Conservation (phyloP, 2,888 invertebrate species). For the Drosophila aldrichi region DNA sequence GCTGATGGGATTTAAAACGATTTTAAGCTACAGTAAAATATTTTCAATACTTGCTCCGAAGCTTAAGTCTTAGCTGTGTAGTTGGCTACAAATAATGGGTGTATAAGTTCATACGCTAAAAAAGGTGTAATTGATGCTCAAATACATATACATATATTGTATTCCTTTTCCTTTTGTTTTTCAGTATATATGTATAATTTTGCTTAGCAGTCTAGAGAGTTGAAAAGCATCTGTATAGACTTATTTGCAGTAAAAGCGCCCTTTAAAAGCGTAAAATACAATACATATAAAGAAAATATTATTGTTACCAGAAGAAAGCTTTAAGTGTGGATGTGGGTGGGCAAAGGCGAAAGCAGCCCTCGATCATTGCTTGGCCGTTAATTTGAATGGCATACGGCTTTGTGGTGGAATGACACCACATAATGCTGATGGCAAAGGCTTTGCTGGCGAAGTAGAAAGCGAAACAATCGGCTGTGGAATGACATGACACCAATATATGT, state of each 20-base stretch:
- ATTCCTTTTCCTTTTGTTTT: neutral
- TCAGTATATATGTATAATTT: conserved; percentile 26
- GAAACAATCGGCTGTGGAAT: neutral
- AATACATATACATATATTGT: conserved; percentile 3
- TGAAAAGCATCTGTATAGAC: conserved; percentile 74
- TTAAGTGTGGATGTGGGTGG: conserved; percentile 54
- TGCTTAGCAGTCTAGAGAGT: conserved; percentile 80
- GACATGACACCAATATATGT: neutral
- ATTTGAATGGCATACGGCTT: conserved; percentile 8
- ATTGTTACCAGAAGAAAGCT: conserved; percentile 81
- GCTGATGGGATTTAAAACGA: conserved; percentile 58
- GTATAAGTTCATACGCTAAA: conserved; percentile 72
- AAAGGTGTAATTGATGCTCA: conserved; percentile 52
- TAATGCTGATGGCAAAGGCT: neutral
- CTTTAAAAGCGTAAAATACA: conserved; percentile 58
- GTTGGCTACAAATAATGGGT: conserved; percentile 62
- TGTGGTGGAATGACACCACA: conserved; percentile 1
- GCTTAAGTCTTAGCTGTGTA: conserved; percentile 74
- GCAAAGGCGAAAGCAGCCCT: conserved; percentile 47
- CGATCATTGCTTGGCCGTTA: conserved; percentile 16
- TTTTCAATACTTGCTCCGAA: conserved; percentile 70
- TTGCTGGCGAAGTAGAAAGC: neutral
- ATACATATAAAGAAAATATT: conserved; percentile 80
- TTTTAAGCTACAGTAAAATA: conserved; percentile 80
- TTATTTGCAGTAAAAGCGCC: conserved; percentile 68